phyloP scores from a whole-genome alignment of 2,888 invertebrate species.

The Caenorhabditis virilis region DNA sequence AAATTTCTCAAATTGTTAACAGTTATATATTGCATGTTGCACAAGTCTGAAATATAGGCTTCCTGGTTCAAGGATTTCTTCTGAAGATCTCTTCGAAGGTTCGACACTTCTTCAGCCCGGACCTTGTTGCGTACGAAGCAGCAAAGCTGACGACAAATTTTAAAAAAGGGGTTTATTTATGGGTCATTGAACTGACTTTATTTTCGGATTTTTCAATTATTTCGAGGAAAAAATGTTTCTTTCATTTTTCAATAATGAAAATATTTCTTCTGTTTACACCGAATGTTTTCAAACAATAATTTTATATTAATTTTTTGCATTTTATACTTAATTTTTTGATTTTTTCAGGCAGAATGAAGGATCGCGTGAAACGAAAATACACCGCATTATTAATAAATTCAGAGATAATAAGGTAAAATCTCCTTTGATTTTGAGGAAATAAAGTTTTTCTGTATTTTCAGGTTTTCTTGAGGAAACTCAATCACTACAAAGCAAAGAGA shows the following conservation, averaged over 20 bases:
- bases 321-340: too few relatives aligned
- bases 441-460: constrained; percentile 51
- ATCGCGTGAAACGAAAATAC: constrained; percentile 59
- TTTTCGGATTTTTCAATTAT: too few relatives aligned
- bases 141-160: too few relatives aligned
- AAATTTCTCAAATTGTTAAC: constrained; percentile 58
- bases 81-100: constrained; percentile 95
- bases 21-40: constrained; percentile 71
- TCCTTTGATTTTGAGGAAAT: background rate
- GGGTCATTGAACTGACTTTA: too few relatives aligned
- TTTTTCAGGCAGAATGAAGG: constrained; percentile 49
- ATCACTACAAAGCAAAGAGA: constrained; percentile 80
- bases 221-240: too few relatives aligned
- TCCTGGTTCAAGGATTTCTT: constrained; percentile 98
- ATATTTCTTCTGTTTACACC: too few relatives aligned
- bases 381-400: constrained; percentile 84
- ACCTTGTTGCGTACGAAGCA: too few relatives aligned
- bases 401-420: constrained; percentile 83
- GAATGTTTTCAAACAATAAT: too few relatives aligned
- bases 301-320: too few relatives aligned
- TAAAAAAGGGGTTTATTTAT: too few relatives aligned
- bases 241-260: too few relatives aligned
- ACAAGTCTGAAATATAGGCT: constrained; percentile 89
- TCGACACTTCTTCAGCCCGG: constrained; percentile 77
- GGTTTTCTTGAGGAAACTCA: constrained; percentile 74